Conservation (phyloP, 2,113 vertebrate genomes). For the Synodontis membranacea region DNA sequence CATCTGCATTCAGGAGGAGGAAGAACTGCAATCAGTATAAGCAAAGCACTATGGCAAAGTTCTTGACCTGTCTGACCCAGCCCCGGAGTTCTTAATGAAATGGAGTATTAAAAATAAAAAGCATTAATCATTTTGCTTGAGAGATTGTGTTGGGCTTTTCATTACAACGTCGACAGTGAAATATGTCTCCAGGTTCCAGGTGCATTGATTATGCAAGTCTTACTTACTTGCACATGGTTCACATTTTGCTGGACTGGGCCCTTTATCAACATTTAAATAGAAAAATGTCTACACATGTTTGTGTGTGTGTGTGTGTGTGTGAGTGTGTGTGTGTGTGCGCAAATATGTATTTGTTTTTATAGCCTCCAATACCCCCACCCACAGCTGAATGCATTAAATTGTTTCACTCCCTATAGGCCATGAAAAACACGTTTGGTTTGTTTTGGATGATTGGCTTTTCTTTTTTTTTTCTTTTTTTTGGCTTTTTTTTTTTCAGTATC, state of each 20-base stretch:
- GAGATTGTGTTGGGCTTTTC: background rate
- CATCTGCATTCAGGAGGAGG: slow-evolving; percentile 1
- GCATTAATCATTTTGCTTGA: slow-evolving; percentile 6
- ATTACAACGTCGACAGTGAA: background rate
- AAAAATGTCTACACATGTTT: background rate
- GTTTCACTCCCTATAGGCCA: background rate
- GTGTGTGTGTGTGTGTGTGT: background rate
- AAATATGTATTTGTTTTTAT: background rate
- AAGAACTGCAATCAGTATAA: slow-evolving; percentile 10
- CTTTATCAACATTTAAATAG: slow-evolving; percentile 13
- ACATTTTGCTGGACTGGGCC: background rate
- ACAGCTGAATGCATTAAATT: background rate
- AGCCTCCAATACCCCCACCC: slow-evolving; percentile 1
- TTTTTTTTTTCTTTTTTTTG: no score
- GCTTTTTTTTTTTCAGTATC: slow-evolving; percentile 21
- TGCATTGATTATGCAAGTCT: slow-evolving; percentile 23
- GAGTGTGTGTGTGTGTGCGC: background rate
- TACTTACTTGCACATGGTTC: slow-evolving; percentile 25
- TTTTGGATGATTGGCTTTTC: background rate
- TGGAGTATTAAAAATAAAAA: background rate
- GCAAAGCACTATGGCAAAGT: background rate
- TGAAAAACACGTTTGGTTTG: background rate
- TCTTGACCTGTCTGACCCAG: background rate
- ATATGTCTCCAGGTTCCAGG: slow-evolving; percentile 17
- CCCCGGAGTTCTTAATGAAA: background rate